Conservation (phyloP, 2,888 invertebrate genomes). For the Heteromurus nitidus region DNA sequence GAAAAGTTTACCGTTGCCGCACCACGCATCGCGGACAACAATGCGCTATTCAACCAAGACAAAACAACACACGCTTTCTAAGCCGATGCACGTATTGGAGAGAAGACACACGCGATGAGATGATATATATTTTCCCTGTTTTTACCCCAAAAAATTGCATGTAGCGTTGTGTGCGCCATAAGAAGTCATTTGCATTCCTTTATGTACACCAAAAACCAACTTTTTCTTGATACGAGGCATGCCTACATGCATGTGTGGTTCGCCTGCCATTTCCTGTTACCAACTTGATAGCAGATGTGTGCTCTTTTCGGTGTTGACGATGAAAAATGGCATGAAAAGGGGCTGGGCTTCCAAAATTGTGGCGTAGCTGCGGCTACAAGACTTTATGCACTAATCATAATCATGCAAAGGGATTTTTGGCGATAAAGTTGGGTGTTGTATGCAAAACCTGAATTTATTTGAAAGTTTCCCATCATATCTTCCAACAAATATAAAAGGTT, state of each 20-base stretch:
- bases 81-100: no score
- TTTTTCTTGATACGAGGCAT: no score
- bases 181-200: slow-evolving; percentile 45
- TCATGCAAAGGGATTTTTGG: background rate
- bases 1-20: no score
- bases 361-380: background rate
- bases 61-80: slow-evolving; percentile 5
- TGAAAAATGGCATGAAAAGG: slow-evolving; percentile 38
- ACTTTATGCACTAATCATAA: background rate
- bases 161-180: background rate
- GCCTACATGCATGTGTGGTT: no score
- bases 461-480: no score
- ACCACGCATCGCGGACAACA: no score
- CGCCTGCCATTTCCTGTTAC: background rate
- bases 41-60: background rate
- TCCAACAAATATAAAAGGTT: background rate
- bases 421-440: background rate
- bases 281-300: background rate
- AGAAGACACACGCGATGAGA: slow-evolving; percentile 40
- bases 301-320: slow-evolving; percentile 27
- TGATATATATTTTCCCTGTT: slow-evolving; percentile 9
- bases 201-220: background rate
- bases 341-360: background rate
- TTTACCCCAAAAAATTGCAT: background rate
- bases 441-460: no score